These are phyloP conservation scores for Carabus problematicus DNA, from an alignment of 2,888 invertebrate genomes.

Conservation along the genomic window DNA sequence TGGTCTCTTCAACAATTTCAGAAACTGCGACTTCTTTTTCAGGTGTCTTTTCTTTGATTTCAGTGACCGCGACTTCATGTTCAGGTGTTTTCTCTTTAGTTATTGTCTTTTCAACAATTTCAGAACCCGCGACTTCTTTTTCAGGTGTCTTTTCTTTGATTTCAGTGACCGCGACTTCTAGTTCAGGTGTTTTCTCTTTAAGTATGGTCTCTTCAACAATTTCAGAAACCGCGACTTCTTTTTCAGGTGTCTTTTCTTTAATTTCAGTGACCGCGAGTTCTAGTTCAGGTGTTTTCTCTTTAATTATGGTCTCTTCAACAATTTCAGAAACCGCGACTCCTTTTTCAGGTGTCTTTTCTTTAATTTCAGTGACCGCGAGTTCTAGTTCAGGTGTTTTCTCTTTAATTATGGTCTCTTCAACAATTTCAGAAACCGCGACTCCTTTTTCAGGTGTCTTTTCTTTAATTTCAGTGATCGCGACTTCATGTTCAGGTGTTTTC, in stretches of 20 bases:
- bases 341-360: background rate
- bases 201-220: constrained; percentile 5
- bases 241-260: constrained; percentile 14
- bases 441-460: background rate
- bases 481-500: constrained; percentile 23
- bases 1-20: background rate
- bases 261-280: too few species aligned
- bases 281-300: background rate
- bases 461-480: too few species aligned
- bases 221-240: background rate
- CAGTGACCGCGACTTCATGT: background rate
- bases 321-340: background rate
- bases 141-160: too few species aligned
- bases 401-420: background rate
- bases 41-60: constrained; percentile 11
- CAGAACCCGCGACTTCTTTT: too few species aligned
- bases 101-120: too few species aligned
- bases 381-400: background rate
- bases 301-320: background rate
- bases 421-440: background rate
- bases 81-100: background rate
- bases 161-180: too few species aligned
- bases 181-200: too few species aligned
- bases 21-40: too few species aligned
- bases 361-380: background rate